A percentile compares a stretch with the other conserved stretches of the same genome.
phyloP scores from a whole-genome alignment of 1,140 invertebrate genomes.

The Brachionus manjavacas region DNA sequence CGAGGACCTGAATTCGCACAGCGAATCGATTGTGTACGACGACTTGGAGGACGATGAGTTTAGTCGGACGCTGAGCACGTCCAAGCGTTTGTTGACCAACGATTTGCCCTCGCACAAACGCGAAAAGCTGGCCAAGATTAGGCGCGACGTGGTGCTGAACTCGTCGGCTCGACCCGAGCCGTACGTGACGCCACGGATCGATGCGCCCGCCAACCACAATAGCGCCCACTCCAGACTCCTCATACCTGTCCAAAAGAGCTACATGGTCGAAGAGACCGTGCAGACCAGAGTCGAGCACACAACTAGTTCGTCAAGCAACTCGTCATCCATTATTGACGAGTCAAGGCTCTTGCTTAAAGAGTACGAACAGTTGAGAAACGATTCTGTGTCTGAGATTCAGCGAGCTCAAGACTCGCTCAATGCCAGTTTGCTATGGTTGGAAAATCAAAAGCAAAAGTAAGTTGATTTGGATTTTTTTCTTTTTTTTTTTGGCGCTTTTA shows the following conservation, averaged over 20 bases:
- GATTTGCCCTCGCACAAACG: slow-evolving; percentile 20
- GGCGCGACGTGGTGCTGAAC: not conserved
- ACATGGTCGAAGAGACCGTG: not conserved
- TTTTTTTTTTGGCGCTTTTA: no score
- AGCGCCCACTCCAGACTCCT: not conserved
- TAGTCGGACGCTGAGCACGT: not conserved
- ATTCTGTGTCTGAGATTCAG: slow-evolving; percentile 36
- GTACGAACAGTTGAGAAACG: slow-evolving; percentile 35
- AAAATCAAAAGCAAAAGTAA: slow-evolving; percentile 41
- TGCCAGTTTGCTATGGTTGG: slow-evolving; percentile 25
- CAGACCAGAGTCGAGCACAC: not conserved
- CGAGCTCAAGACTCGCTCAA: slow-evolving; percentile 31
- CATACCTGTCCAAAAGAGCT: slow-evolving; percentile 25
- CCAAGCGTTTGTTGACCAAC: not conserved
- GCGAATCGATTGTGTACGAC: not conserved
- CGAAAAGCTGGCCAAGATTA: slow-evolving; percentile 27
- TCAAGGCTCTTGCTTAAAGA: slow-evolving; percentile 31
- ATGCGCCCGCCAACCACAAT: not conserved
- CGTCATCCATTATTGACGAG: slow-evolving; percentile 30
- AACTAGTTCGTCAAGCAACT: slow-evolving; percentile 4
- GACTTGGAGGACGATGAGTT: not conserved
- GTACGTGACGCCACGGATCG: not conserved
- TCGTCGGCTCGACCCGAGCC: not conserved
- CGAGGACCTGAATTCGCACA: not conserved
- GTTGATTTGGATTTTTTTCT: not conserved